Evolutionary conservation across 2,113 vertebrate genomes (phyloP).

Genomic region (Trematomus loennbergii): DNA sequence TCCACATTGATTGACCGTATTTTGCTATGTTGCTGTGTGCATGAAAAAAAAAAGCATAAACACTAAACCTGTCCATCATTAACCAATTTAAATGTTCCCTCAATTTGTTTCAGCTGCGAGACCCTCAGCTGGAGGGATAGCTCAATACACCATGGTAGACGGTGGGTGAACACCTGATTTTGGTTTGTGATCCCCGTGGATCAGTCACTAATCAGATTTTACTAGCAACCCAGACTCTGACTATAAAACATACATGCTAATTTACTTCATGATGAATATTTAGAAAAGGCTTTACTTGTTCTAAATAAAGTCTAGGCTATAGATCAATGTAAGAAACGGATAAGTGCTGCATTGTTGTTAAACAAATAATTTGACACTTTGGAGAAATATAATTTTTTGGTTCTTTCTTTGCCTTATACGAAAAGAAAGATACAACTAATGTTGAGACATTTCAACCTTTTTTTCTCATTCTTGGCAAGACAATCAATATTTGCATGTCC

Average conservation of each 20-base stretch:
- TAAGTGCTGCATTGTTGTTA: background rate
- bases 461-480: background rate
- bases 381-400: background rate
- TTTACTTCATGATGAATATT: background rate
- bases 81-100: background rate
- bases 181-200: background rate
- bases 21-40: background rate
- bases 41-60: background rate
- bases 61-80: background rate
- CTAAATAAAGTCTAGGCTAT: background rate
- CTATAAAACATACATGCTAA: background rate
- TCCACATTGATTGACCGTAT: background rate
- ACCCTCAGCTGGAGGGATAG: no score
- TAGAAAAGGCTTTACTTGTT: background rate
- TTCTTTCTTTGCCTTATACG: background rate
- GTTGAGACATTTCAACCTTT: background rate
- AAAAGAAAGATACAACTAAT: background rate
- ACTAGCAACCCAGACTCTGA: background rate
- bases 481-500: background rate
- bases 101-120: conserved; percentile 11
- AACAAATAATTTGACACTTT: background rate
- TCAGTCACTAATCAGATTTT: background rate
- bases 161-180: no score
- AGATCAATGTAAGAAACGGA: background rate
- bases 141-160: no score